Percentiles rank a stretch among this genome's conserved stretches.
phyloP scores from a whole-genome alignment of 2,888 invertebrate species.

The Esperia sulphurella region DNA sequence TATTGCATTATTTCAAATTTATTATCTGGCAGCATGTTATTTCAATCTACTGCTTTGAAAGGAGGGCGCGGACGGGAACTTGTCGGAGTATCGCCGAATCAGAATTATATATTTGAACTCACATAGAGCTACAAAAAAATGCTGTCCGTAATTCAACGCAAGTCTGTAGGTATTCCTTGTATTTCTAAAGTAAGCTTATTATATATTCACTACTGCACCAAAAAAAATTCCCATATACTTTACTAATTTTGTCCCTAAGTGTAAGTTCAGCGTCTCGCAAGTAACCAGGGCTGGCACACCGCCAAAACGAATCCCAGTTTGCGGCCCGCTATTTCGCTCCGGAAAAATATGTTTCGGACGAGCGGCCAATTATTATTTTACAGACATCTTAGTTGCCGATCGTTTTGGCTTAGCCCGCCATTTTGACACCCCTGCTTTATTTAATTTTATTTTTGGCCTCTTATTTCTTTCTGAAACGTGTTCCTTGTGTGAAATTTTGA shows the following conservation, averaged over 20 bases:
- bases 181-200: too few species aligned
- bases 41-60: too few species aligned
- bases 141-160: too few species aligned
- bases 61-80: too few species aligned
- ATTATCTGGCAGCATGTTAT: too few species aligned
- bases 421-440: background rate
- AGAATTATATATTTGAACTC: too few species aligned
- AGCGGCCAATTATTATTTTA: slow-evolving; percentile 4
- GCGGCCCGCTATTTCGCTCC: background rate
- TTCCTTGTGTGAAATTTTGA: too few species aligned
- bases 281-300: background rate
- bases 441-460: background rate
- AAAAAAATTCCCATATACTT: background rate
- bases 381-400: background rate
- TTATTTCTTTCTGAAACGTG: too few species aligned
- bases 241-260: background rate
- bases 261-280: background rate
- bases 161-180: too few species aligned
- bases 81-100: too few species aligned
- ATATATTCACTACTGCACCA: background rate
- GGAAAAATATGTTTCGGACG: slow-evolving; percentile 2
- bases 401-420: background rate
- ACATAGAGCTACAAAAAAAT: too few species aligned
- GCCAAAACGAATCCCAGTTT: background rate
- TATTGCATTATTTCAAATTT: too few species aligned